Evolutionary conservation across 2,113 vertebrate species (phyloP).

Genomic region (Hemiscyllium ocellatum): DNA sequence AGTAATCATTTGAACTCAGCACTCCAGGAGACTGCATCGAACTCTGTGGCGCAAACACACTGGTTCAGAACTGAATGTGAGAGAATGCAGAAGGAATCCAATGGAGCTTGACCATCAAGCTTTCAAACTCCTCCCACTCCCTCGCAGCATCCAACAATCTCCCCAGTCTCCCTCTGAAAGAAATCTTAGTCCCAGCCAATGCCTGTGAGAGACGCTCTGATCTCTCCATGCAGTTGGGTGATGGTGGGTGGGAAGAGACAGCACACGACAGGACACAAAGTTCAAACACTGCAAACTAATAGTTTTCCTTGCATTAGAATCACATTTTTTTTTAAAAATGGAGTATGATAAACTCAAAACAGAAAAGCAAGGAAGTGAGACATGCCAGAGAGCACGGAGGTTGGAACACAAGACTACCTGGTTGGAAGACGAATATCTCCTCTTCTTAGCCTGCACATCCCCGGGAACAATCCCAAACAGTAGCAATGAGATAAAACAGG

Average conservation of each 20-base stretch:
- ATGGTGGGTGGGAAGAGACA: not conserved
- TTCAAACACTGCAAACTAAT: not conserved
- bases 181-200: not conserved
- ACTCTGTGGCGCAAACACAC: not conserved
- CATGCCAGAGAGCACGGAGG: not conserved
- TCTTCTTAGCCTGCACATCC: constrained; percentile 86
- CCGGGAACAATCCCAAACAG: constrained; percentile 56
- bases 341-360: not conserved
- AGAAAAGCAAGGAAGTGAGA: not conserved
- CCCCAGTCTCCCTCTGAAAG: not conserved
- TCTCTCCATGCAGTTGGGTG: not conserved
- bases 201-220: not conserved
- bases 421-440: constrained; percentile 84
- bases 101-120: not conserved
- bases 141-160: not conserved
- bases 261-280: not conserved
- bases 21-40: not conserved
- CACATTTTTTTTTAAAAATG: not conserved
- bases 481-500: constrained; percentile 48
- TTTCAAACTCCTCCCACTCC: not conserved
- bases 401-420: constrained; percentile 65
- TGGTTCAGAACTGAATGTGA: not conserved
- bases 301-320: not conserved
- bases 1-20: not conserved
- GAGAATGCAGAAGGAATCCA: not conserved